phyloP scores from a whole-genome alignment of 2,113 vertebrate genomes.

The Lota lota region DNA sequence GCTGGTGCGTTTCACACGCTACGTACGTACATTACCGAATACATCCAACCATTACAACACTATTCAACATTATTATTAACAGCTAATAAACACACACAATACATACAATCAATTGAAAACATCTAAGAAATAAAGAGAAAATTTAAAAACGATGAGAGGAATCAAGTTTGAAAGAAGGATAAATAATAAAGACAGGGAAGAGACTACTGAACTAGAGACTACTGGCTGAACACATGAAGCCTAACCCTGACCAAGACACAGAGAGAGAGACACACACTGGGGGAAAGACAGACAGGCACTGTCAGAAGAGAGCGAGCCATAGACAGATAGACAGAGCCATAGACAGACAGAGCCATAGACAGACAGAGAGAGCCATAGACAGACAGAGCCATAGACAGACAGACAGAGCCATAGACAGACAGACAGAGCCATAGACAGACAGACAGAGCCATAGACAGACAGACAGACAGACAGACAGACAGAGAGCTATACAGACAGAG shows the following conservation, averaged over 20 bases:
- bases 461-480: neutral
- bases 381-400: neutral
- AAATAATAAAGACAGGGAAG: too few relatives aligned
- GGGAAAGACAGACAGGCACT: neutral
- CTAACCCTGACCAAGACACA: neutral
- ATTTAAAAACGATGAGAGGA: too few relatives aligned
- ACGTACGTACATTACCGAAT: neutral
- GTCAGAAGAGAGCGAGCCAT: neutral
- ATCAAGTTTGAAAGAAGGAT: too few relatives aligned
- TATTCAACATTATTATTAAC: too few relatives aligned
- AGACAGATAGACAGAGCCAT: neutral
- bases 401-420: neutral
- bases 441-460: neutral
- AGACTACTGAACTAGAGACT: too few relatives aligned
- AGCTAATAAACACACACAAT: too few relatives aligned
- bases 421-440: neutral
- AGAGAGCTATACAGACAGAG: neutral
- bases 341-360: neutral
- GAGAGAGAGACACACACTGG: neutral
- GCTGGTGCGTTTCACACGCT: neutral
- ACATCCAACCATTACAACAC: too few relatives aligned
- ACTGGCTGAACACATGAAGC: too few relatives aligned
- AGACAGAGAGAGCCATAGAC: neutral
- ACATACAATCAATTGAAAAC: too few relatives aligned
- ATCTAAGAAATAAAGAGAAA: too few relatives aligned